Conservation (phyloP, 2,797 vertebrate species). For the Danio kyathit region DNA sequence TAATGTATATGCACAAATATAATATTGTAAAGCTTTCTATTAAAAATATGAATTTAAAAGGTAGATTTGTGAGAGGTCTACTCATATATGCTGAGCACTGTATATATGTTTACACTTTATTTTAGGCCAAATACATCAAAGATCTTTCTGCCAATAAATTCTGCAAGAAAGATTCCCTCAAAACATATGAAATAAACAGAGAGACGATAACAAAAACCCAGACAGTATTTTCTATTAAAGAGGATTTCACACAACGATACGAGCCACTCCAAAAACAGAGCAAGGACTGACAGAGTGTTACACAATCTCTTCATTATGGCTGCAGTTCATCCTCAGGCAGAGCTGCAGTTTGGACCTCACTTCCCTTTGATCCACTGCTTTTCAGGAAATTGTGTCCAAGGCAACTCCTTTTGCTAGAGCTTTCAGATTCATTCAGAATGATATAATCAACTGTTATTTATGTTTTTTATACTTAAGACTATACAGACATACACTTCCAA, state of each 20-base stretch:
- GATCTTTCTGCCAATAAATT: no score
- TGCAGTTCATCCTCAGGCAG: conserved; percentile 16
- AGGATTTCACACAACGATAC: not conserved
- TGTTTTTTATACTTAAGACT: conserved; percentile 6
- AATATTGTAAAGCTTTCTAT: no score
- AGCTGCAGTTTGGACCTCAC: conserved; percentile 30
- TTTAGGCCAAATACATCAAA: no score
- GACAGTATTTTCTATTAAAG: not conserved
- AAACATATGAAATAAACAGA: not conserved
- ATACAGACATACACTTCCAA: not conserved
- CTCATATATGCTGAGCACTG: no score
- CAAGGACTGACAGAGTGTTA: conserved; percentile 19
- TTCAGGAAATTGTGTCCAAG: conserved; percentile 28
- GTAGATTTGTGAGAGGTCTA: no score
- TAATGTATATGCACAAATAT: no score
- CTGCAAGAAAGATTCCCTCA: no score
- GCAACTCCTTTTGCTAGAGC: conserved; percentile 1
- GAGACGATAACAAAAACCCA: not conserved
- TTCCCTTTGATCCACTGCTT: conserved; percentile 32
- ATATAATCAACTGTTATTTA: conserved; percentile 5
- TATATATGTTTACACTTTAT: no score
- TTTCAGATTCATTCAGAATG: not conserved
- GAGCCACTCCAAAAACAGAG: not conserved
- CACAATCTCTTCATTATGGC: conserved; percentile 26
- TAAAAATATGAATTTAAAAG: no score